Evolutionary conservation across 2,888 invertebrate genomes (phyloP).

Genomic region (Laspeyria flexula): DNA sequence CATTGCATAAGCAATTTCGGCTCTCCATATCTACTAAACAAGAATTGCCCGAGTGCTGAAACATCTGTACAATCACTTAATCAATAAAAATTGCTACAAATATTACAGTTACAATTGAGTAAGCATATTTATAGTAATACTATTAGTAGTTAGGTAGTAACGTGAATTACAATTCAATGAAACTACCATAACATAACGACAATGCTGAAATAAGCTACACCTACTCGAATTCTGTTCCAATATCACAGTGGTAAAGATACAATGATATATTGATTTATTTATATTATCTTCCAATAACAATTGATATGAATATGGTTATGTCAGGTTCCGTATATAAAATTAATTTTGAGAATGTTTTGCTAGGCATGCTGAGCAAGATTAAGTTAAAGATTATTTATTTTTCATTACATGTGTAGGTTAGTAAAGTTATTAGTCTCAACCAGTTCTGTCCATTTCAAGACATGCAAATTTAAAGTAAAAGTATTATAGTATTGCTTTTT

Average conservation of each 20-base stretch:
- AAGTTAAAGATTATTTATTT: too few relatives aligned
- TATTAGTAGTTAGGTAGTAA: slow-evolving; percentile 43
- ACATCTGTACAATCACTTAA: slow-evolving; percentile 31
- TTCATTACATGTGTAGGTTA: neutral
- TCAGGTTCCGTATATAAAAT: neutral
- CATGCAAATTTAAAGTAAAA: too few relatives aligned
- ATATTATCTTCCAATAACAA: neutral
- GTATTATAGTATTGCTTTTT: too few relatives aligned
- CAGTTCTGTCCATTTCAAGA: too few relatives aligned
- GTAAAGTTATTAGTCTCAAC: too few relatives aligned
- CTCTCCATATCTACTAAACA: slow-evolving; percentile 13
- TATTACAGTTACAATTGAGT: slow-evolving; percentile 40
- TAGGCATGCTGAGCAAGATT: neutral
- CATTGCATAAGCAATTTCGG: slow-evolving; percentile 41
- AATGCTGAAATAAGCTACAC: slow-evolving; percentile 17
- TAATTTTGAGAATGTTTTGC: neutral
- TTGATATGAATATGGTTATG: slow-evolving; percentile 9
- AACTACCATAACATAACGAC: slow-evolving; percentile 12
- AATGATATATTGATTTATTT: slow-evolving; percentile 17
- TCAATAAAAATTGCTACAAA: slow-evolving; percentile 38
- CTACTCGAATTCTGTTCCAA: slow-evolving; percentile 40
- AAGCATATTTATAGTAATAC: slow-evolving; percentile 48
- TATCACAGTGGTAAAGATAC: slow-evolving; percentile 65
- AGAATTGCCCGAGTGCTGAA: slow-evolving; percentile 25
- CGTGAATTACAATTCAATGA: slow-evolving; percentile 17